These are phyloP conservation scores for Drosophila tanythrix DNA, from an alignment of 2,888 invertebrate species.

Conservation along the genomic window DNA sequence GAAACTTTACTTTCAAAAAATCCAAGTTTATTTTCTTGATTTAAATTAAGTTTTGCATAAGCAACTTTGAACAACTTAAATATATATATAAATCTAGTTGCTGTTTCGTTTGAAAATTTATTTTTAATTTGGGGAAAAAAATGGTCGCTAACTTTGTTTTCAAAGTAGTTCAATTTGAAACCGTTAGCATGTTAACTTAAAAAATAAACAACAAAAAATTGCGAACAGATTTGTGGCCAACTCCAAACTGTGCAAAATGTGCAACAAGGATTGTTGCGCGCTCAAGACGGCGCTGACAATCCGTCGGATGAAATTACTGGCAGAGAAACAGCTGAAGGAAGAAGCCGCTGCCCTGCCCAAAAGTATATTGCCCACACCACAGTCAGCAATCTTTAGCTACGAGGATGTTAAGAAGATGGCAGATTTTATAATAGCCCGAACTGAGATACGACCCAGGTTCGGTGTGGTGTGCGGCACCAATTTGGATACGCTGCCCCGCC, in stretches of 20 bases:
- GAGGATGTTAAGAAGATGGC: constrained; percentile 91
- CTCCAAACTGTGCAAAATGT: constrained; percentile 35
- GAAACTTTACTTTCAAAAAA: not conserved
- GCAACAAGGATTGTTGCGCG: constrained; percentile 56
- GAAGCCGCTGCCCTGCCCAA: constrained; percentile 30
- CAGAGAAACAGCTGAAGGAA: constrained; percentile 18
- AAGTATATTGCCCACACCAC: constrained; percentile 43
- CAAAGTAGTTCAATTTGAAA: not conserved
- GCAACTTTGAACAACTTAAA: not conserved
- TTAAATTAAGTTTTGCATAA: not conserved
- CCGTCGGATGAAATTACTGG: constrained; percentile 28
- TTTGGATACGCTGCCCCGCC: constrained; percentile 89
- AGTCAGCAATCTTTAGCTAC: constrained; percentile 87
- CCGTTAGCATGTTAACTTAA: not conserved
- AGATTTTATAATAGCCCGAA: constrained; percentile 89
- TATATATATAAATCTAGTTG: not conserved
- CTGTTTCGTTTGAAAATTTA: not conserved
- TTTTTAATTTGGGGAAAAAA: not conserved
- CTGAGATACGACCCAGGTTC: constrained; percentile 90
- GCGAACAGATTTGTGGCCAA: not conserved
- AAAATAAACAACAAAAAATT: constrained; percentile 3
- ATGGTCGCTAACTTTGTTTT: not conserved
- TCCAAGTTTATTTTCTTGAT: no score
- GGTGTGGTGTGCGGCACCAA: constrained; percentile 98
- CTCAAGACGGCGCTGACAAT: constrained; percentile 51